Evolutionary conservation across 2,113 vertebrate genomes (phyloP).

Genomic region (Trematomus loennbergii): DNA sequence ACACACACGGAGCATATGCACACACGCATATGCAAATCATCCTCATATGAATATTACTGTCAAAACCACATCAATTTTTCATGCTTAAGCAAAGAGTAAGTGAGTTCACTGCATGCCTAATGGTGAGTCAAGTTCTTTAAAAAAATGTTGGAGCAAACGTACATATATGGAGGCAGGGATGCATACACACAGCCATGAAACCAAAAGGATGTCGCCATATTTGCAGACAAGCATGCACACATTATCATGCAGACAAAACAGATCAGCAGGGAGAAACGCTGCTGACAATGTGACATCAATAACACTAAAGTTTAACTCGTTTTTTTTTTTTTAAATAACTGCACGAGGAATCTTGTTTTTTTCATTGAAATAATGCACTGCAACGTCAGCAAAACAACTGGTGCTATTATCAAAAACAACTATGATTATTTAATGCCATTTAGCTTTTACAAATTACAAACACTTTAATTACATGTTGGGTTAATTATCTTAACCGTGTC

Average conservation of each 20-base stretch:
- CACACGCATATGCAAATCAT: not conserved
- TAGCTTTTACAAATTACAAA: too few relatives aligned
- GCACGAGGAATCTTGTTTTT: not conserved
- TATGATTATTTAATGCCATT: not conserved
- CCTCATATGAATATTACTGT: conserved; percentile 35
- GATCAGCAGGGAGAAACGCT: conserved; percentile 4
- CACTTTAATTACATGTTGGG: too few relatives aligned
- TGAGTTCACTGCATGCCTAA: conserved; percentile 4
- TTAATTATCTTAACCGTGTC: too few relatives aligned
- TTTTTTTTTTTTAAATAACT: not conserved
- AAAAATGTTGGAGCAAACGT: not conserved
- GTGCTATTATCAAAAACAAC: not conserved
- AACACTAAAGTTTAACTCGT: not conserved
- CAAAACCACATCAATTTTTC: conserved; percentile 35
- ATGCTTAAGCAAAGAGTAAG: conserved; percentile 28
- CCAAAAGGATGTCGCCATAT: not conserved
- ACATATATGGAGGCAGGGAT: not conserved
- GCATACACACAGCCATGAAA: not conserved
- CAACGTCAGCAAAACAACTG: conserved; percentile 1
- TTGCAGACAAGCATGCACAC: conserved; percentile 1
- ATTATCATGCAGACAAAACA: conserved; percentile 4
- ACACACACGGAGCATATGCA: not conserved
- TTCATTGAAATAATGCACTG: not conserved
- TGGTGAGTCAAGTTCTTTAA: conserved; percentile 6
- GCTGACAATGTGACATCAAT: conserved; percentile 11